A percentile compares a stretch with the other conserved stretches of the same genome.
Conservation (phyloP, 2,888 invertebrate genomes). For the Desoria tigrina region DNA sequence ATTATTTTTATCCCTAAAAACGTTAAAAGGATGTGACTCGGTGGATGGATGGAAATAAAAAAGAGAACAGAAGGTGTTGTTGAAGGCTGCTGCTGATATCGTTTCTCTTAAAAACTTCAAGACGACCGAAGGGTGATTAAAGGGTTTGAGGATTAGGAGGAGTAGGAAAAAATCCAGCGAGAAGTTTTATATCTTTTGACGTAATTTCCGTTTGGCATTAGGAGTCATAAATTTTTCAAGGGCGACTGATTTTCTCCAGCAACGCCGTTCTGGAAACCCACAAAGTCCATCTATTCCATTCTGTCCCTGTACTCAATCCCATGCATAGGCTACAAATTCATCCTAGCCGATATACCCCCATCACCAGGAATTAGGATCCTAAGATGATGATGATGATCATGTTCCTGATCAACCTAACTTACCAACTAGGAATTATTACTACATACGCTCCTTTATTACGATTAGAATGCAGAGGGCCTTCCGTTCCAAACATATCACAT, state of each 20-base stretch:
- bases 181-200: conserved; percentile 52
- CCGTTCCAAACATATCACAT: too few species aligned
- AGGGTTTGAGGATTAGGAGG: conserved; percentile 48
- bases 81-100: conserved; percentile 2
- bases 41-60: too few species aligned
- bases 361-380: neutral
- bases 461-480: too few species aligned
- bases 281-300: conserved; percentile 18
- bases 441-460: too few species aligned
- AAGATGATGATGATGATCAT: neutral
- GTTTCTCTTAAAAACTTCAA: conserved; percentile 1
- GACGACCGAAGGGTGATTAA: conserved; percentile 40
- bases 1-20: too few species aligned
- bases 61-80: conserved; percentile 1
- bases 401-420: neutral
- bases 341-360: neutral
- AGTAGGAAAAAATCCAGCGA: conserved; percentile 43
- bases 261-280: conserved; percentile 34
- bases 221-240: conserved; percentile 54
- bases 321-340: neutral
- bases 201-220: conserved; percentile 54
- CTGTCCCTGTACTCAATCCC: neutral
- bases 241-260: conserved; percentile 54
- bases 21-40: too few species aligned
- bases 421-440: neutral